A percentile compares a stretch with the other conserved stretches of the same genome.
Conservation (phyloP, 2,888 invertebrate genomes). For the Ennomos quercinarius region DNA sequence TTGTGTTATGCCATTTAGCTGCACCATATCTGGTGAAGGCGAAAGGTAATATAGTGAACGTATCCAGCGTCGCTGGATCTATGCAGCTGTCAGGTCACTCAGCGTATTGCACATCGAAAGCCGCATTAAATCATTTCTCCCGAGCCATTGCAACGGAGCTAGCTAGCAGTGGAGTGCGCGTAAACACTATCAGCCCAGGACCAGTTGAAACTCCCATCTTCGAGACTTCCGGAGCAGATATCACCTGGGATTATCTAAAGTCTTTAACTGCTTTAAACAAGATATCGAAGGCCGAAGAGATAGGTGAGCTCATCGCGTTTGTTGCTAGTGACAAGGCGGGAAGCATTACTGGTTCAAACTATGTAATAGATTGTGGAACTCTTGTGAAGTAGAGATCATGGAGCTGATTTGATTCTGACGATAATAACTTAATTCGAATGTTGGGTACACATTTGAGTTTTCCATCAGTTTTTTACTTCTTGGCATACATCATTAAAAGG, state of each 20-base stretch:
- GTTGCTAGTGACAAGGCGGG: constrained; percentile 51
- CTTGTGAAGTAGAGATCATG: constrained; percentile 13
- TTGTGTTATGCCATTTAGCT: constrained; percentile 50
- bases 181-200: constrained; percentile 65
- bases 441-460: too few species aligned
- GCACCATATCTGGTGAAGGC: constrained; percentile 49
- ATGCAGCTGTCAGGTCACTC: constrained; percentile 54
- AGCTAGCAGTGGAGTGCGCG: constrained; percentile 89
- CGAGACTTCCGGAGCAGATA: constrained; percentile 16
- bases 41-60: constrained; percentile 58
- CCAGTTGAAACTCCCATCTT: constrained; percentile 79
- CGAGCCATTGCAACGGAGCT: constrained; percentile 85
- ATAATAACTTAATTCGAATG: too few species aligned
- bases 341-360: constrained; percentile 48
- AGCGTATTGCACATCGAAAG: constrained; percentile 49
- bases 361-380: constrained; percentile 42
- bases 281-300: constrained; percentile 47
- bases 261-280: constrained; percentile 44
- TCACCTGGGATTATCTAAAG: constrained; percentile 13
- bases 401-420: too few species aligned
- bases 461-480: too few species aligned
- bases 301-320: constrained; percentile 49
- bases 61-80: constrained; percentile 48
- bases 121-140: constrained; percentile 52
- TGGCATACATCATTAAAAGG: too few species aligned